Evolutionary conservation across 92 coral and sea anemone genomes (phyloP).

Genomic region (Palythoa grandiflora): DNA sequence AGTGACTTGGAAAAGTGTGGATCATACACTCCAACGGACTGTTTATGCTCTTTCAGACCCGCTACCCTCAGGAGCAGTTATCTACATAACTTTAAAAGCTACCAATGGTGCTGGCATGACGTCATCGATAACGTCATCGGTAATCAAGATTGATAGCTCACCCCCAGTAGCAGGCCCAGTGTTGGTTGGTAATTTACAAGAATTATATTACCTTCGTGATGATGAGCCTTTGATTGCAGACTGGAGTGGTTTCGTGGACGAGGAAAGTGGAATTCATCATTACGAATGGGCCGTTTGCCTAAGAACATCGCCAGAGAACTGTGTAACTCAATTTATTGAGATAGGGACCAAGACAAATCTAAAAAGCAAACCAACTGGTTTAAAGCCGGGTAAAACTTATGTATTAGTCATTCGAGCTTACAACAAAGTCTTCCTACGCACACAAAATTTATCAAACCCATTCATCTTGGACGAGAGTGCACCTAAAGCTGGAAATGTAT

Average conservation of each 20-base stretch:
- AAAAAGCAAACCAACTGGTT: slow-evolving; percentile 61
- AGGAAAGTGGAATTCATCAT: slow-evolving; percentile 79
- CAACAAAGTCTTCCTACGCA: slow-evolving; percentile 77
- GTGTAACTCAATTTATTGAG: slow-evolving; percentile 74
- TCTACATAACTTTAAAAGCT: slow-evolving; percentile 68
- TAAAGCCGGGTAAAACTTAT: slow-evolving; percentile 85
- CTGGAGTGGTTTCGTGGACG: slow-evolving; percentile 88
- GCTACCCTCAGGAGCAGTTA: slow-evolving; percentile 70
- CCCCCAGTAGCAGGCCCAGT: slow-evolving; percentile 80
- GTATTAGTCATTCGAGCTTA: slow-evolving; percentile 79
- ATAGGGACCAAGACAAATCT: slow-evolving; percentile 64
- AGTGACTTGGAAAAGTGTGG: slow-evolving; percentile 62
- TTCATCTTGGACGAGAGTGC: slow-evolving; percentile 70
- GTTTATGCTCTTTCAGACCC: slow-evolving; percentile 59
- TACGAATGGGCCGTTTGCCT: slow-evolving; percentile 88
- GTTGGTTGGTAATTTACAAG: slow-evolving; percentile 69
- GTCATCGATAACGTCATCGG: slow-evolving; percentile 59
- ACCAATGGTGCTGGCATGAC: slow-evolving; percentile 88
- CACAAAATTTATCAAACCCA: slow-evolving; percentile 77
- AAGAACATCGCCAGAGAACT: slow-evolving; percentile 56
- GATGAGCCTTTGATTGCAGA: slow-evolving; percentile 69
- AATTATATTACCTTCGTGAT: slow-evolving; percentile 63
- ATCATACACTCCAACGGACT: slow-evolving; percentile 24
- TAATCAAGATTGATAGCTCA: slow-evolving; percentile 74
- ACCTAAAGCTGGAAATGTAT: slow-evolving; percentile 78